Base-by-base conservation (phyloP, 2,797 vertebrate species). In the Onychomys arenicola region DNA sequence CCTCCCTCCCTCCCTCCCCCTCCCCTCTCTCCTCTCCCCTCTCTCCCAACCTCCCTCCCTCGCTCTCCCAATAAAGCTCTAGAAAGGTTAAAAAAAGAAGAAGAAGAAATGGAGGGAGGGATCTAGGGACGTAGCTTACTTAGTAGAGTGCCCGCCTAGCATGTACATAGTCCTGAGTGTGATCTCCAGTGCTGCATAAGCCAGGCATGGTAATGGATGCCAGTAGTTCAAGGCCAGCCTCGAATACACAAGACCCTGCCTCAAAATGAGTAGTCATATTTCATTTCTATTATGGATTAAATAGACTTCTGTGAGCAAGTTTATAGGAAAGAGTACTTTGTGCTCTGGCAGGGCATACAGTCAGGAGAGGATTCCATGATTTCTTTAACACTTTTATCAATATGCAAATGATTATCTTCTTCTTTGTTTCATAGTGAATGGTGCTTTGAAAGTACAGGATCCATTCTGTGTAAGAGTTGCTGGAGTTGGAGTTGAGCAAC, bases 321-420 rank as follows among this genome's bases (percentile, higher is more conserved):
- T 52, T 83, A 6, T 63, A 49, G 40, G 6, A 85, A 80, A 92
- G 89, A 61, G 34, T 7, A 46, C 9, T 90, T 67, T 25, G 29
- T 84, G 80, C 63, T 87, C 11, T 90, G 21, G 32, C 81, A 61
- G 55, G 57, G 13, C 25, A 76, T 49, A n/a, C 85, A 65, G 91
- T 84, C 37, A 81, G 61, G 34, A 96, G 59, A 92, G 37, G 49
- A 82, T 90, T 90, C 49, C 32, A 8, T 80, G 81, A 32, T 75
- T 86, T 96, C 77, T 90, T 25, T 43, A 92, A 92, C 88, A 57
- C 87, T 92, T 95, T 94, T 94, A 87, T 82, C 40, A 69, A 3
- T 61, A 61, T 91, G 0, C 90, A 67, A 87, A 37, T 89, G 59
- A 43, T 55, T 87, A 25, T 75, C 69, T 43, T 94, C 25, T 19